A percentile compares a stretch with the other conserved stretches of the same genome.
These are phyloP conservation scores for Micronycteris hirsuta DNA, from an alignment of 2,113 vertebrate genomes.

Conservation along the genomic window DNA sequence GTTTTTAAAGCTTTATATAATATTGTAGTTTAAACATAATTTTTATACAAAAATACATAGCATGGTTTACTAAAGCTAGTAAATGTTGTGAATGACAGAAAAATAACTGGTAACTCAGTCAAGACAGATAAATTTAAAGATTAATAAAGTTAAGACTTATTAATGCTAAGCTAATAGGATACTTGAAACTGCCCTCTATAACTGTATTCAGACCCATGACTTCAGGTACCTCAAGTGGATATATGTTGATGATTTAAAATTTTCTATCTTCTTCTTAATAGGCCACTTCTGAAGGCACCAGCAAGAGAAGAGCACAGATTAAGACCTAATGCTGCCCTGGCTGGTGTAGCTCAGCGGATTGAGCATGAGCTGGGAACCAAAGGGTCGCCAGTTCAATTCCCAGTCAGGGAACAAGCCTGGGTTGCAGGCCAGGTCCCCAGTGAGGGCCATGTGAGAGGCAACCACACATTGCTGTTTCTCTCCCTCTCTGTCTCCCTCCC, in stretches of 20 bases:
- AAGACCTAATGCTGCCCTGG: no score
- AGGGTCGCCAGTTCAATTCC: no score
- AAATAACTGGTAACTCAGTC: background rate
- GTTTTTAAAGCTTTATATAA: background rate
- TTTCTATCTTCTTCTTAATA: background rate
- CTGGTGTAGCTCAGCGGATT: no score
- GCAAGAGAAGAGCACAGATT: background rate
- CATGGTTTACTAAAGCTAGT: background rate
- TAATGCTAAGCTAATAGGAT: background rate
- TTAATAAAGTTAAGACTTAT: background rate
- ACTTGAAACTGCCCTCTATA: background rate
- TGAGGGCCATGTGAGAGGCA: no score
- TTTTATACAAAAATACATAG: background rate
- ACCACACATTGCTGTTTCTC: no score
- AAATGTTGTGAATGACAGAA: background rate
- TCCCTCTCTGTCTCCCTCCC: no score
- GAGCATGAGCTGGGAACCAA: no score
- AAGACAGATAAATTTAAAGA: background rate
- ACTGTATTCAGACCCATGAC: background rate
- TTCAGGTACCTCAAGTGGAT: background rate
- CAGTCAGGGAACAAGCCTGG: no score
- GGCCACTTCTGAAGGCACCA: background rate
- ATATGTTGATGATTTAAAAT: background rate
- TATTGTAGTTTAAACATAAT: background rate
- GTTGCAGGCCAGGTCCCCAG: no score